Conservation (phyloP, 2,797 vertebrate genomes). For the Poliocrania exsul region DNA sequence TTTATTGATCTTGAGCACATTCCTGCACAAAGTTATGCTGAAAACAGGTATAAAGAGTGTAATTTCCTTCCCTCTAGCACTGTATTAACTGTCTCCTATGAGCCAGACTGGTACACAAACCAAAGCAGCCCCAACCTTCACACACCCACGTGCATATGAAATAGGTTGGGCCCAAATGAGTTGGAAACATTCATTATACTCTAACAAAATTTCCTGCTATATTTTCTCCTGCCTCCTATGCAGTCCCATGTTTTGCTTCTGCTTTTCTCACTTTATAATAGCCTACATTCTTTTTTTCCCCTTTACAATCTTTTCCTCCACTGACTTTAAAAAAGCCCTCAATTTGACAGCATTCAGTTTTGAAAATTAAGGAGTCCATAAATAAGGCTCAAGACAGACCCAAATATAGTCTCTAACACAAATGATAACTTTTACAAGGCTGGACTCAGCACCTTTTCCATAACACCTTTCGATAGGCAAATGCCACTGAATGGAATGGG, state of each 20-base stretch:
- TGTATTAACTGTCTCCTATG: not conserved
- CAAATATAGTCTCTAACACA: not conserved
- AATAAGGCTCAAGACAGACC: constrained; percentile 6
- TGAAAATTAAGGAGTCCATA: constrained; percentile 2
- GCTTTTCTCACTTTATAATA: constrained; percentile 4
- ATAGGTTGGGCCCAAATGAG: not conserved
- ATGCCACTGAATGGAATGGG: not conserved
- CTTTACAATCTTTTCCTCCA: not conserved
- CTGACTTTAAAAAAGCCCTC: not conserved
- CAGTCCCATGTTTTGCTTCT: not conserved
- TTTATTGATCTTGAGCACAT: not conserved
- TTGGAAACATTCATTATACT: not conserved
- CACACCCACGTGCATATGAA: not conserved
- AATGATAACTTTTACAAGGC: not conserved
- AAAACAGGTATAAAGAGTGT: not conserved
- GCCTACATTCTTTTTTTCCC: not conserved
- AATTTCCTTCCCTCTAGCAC: not conserved
- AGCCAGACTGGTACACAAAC: not conserved
- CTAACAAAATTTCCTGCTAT: not conserved
- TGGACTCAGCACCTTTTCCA: not conserved
- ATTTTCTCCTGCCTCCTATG: not conserved
- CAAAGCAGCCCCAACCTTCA: not conserved
- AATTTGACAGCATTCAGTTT: not conserved
- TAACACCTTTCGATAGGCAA: not conserved
- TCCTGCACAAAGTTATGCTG: not conserved